These are phyloP conservation scores for Zoanthus sansibaricus DNA, from an alignment of 92 coral and sea anemone species.

Conservation along the genomic window DNA sequence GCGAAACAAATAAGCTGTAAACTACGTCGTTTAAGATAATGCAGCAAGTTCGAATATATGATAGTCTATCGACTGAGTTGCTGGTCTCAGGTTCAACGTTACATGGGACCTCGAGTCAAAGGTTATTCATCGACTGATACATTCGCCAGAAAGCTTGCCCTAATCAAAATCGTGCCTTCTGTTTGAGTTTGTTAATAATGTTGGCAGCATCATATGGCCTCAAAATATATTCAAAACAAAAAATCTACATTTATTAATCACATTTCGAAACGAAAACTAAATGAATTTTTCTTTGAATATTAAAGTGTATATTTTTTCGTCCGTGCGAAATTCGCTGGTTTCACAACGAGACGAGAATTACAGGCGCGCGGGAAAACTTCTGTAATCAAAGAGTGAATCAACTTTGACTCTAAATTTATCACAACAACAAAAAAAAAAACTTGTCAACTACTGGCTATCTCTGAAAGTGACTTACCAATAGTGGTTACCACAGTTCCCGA, in stretches of 20 bases:
- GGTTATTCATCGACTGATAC: not conserved
- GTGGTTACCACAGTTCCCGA: constrained; percentile 99
- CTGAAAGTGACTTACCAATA: constrained; percentile 77
- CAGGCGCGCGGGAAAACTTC: not conserved
- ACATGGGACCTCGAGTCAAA: not conserved
- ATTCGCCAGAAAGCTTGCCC: not conserved
- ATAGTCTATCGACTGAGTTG: not conserved
- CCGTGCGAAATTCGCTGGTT: not conserved
- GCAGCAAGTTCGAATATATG: constrained; percentile 18
- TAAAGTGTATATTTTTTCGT: not conserved
- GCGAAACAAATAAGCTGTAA: constrained; percentile 1
- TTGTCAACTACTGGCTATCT: not conserved
- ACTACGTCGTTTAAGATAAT: not conserved
- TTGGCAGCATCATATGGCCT: not conserved
- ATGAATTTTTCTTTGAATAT: constrained; percentile 2
- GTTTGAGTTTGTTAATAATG: constrained; percentile 20
- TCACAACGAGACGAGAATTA: not conserved
- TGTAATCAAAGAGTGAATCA: not conserved
- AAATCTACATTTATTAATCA: constrained; percentile 18
- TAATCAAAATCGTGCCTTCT: not conserved
- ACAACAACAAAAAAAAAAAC: not conserved
- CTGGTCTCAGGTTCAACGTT: not conserved
- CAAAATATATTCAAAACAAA: constrained; percentile 47
- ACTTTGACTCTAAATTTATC: not conserved
- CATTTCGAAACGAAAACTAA: constrained; percentile 6